These are phyloP conservation scores for Cherax quadricarinatus DNA, from an alignment of 1,140 invertebrate genomes.

Conservation along the genomic window DNA sequence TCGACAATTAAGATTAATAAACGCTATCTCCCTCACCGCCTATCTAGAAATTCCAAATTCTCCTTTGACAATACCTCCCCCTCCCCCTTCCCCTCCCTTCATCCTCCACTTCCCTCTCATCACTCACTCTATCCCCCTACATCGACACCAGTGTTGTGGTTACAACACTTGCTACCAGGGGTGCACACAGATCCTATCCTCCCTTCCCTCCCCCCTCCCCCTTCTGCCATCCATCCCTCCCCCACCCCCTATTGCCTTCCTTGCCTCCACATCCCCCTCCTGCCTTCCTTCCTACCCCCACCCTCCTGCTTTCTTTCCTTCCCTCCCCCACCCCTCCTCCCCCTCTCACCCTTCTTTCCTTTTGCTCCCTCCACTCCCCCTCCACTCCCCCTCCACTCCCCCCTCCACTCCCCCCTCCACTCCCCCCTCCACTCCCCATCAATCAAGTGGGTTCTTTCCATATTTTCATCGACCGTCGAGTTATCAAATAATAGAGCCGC, in stretches of 20 bases:
- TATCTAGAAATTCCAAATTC: too few species aligned
- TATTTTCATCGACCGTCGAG: slow-evolving; percentile 56
- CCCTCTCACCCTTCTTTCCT: background rate
- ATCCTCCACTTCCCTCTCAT: background rate
- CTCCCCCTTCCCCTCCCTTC: background rate
- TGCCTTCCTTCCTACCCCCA: too few species aligned
- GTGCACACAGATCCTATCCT: background rate
- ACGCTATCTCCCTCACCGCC: too few species aligned
- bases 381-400: background rate
- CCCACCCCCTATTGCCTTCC: background rate
- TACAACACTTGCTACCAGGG: too few species aligned
- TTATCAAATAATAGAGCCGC: slow-evolving; percentile 57
- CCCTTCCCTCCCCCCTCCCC: background rate
- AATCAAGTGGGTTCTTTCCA: slow-evolving; percentile 46
- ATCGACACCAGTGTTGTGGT: background rate
- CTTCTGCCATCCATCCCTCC: background rate
- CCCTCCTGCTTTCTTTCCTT: background rate
- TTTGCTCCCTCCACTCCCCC: background rate
- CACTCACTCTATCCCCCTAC: background rate
- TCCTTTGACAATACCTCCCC: too few species aligned
- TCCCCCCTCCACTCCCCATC: slow-evolving; percentile 6
- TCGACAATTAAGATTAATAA: too few species aligned
- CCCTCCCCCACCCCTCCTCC: background rate
- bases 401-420: background rate
- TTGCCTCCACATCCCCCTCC: background rate